Evolutionary conservation across 2,888 invertebrate species (phyloP), one percentile per base, ranked within the genome.

Genomic region (Allygus modestus): DNA sequence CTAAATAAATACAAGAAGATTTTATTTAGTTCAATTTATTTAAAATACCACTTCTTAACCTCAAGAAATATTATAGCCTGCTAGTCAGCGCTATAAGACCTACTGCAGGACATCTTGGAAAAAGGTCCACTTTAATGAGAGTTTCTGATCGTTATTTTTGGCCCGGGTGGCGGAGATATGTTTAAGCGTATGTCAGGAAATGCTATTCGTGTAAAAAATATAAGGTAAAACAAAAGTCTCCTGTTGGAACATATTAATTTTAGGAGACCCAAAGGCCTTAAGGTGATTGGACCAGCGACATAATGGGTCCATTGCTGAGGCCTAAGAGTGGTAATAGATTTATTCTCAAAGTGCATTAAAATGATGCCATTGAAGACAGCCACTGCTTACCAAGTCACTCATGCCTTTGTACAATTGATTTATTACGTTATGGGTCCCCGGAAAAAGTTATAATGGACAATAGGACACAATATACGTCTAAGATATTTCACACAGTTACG

Each of bases 281-380:
- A 88, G 73, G 88, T 17, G 87, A 85, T 0, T 85, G 89, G 0
- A 85, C 87, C 12, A 85, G 84, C 0, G 89, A 89, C 69, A 28
- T 89, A 0, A 82, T 89, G 0, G 89, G 88, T 0, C 89, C 89
- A 1, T 81, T 89, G 11, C 88, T 88, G 0, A 75, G 88, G 0
- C 89, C 89, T 0, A 83, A 46, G 4, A 84, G 85, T 79, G 88
- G 88, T 5, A 84, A 88, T 71, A 43, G 26, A 0, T 87, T 85
- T 37, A 73, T 88, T 4, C 69, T 88, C 88, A 12, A 88, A 87
- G 81, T 88, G 87, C 85, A 82, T 86, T 0, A 84, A 87, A 31
- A 46, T 86, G 0, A 58, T 51, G 11, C 86, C 88, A 0, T 58
- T 88, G 9, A 65, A 87, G 1, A 83, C 58, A 0, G 87, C 87